Percentiles rank a stretch among this genome's conserved stretches.
These are phyloP conservation scores for Orthonyx spaldingii DNA, from an alignment of 2,113 vertebrate genomes.

Conservation along the genomic window DNA sequence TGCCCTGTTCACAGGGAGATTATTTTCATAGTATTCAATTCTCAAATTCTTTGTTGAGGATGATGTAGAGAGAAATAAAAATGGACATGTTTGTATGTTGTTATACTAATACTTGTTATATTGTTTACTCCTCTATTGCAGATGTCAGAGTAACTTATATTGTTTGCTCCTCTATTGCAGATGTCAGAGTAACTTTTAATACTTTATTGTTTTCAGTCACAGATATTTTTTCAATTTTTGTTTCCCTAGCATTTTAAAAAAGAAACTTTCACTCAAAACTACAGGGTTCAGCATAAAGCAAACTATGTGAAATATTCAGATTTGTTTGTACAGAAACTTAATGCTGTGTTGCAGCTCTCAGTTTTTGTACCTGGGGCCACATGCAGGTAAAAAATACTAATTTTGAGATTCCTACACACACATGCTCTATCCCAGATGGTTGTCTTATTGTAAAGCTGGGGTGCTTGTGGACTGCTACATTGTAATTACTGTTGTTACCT, in stretches of 20 bases:
- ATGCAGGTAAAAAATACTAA: not conserved
- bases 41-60: not conserved
- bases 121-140: not conserved
- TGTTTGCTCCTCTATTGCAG: not conserved
- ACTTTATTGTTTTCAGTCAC: not conserved
- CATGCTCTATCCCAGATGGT: rapidly evolving
- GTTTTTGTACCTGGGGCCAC: not conserved
- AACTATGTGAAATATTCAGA: not conserved
- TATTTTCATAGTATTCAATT: not conserved
- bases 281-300: not conserved
- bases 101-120: not conserved
- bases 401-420: not conserved
- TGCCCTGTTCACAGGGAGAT: not conserved
- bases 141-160: not conserved
- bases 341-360: not conserved
- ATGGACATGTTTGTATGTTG: not conserved
- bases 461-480: not conserved
- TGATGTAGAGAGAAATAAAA: not conserved
- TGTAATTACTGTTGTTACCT: not conserved
- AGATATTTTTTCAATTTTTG: not conserved
- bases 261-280: not conserved
- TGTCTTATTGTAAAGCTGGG: not conserved
- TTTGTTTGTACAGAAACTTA: not conserved
- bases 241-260: not conserved
- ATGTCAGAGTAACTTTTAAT: not conserved